phyloP scores from a whole-genome alignment of 2,113 vertebrate species.

The Pitta sordida region DNA sequence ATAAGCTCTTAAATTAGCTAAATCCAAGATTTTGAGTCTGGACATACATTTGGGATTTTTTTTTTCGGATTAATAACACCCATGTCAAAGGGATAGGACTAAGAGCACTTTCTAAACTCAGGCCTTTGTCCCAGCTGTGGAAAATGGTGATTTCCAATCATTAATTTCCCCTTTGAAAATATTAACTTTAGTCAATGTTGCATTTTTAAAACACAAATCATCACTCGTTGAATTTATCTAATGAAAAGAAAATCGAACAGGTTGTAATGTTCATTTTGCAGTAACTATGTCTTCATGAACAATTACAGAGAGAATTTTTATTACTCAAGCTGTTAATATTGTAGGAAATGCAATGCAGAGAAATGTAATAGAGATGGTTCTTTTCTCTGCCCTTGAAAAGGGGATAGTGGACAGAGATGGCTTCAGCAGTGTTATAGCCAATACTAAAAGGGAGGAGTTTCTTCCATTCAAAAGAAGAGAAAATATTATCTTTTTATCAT shows the following conservation, averaged over 20 bases:
- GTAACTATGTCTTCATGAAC: not conserved
- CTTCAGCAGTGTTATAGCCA: not conserved
- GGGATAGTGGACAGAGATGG: not conserved
- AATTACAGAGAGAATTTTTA: not conserved
- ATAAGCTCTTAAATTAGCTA: not conserved
- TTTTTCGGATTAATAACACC: not conserved
- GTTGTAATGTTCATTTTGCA: not conserved
- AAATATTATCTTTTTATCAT: slow-evolving; percentile 52
- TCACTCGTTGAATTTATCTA: not conserved
- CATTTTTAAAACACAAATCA: not conserved
- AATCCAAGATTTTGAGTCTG: not conserved
- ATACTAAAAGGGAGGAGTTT: slow-evolving; percentile 34
- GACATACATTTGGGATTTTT: not conserved
- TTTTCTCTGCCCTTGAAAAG: not conserved
- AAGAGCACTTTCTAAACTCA: not conserved
- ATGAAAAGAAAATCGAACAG: not conserved
- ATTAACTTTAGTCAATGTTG: not conserved
- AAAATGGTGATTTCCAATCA: not conserved
- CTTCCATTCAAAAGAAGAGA: slow-evolving; percentile 40
- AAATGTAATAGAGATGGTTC: not conserved
- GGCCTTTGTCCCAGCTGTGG: not conserved
- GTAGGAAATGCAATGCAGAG: not conserved
- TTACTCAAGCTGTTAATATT: not conserved
- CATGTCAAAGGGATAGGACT: not conserved
- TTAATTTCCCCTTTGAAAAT: not conserved